phyloP scores from a whole-genome alignment of 2,113 vertebrate species.

The Prochilodus magdalenae region DNA sequence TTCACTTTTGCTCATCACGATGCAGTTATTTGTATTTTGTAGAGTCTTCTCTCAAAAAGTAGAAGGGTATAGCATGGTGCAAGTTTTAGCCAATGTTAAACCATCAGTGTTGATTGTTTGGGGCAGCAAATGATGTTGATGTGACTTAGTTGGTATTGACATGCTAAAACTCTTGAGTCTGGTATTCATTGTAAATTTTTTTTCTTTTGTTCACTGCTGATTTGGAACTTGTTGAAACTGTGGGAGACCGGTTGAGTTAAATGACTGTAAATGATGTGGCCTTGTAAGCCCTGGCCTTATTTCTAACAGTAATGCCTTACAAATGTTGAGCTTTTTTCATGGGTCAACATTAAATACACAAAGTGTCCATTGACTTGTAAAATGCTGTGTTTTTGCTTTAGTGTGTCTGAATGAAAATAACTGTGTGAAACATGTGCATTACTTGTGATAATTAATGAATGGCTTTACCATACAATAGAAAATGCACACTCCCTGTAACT shows the following conservation, averaged over 20 bases:
- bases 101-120: neutral
- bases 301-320: constrained; percentile 4
- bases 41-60: neutral
- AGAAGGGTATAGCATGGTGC: neutral
- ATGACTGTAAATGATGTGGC: neutral
- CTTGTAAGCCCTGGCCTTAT: neutral
- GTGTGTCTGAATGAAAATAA: neutral
- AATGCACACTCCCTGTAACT: constrained; percentile 5
- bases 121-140: neutral
- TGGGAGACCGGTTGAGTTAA: neutral
- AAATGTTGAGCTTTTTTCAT: neutral
- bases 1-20: constrained; percentile 22
- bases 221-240: neutral
- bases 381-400: neutral
- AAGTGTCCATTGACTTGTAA: neutral
- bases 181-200: neutral
- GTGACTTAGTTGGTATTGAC: neutral
- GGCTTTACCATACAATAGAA: neutral
- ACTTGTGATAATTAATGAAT: neutral
- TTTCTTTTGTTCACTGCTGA: neutral
- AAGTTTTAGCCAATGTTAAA: constrained; percentile 36
- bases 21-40: constrained; percentile 24
- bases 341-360: neutral
- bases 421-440: constrained; percentile 1
- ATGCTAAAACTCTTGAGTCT: neutral